phyloP scores from a whole-genome alignment of 2,888 invertebrate species.

The Drosophila seclusa region DNA sequence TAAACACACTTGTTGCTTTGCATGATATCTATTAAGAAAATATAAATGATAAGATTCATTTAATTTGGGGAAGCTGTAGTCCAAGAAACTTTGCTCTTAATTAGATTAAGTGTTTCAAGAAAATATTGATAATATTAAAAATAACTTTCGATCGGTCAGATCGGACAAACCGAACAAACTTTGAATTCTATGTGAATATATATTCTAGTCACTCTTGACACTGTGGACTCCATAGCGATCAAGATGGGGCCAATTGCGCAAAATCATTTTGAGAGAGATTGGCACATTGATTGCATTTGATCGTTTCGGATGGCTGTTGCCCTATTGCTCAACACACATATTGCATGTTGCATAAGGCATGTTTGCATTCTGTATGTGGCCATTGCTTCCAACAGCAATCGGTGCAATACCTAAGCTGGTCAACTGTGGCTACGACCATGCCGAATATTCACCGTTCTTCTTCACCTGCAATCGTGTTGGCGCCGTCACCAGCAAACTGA shows the following conservation, averaged over 20 bases:
- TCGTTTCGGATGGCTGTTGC: constrained; percentile 44
- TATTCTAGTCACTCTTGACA: not conserved
- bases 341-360: constrained; percentile 54
- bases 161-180: not conserved
- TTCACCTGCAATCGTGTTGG: constrained; percentile 56
- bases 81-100: too few relatives aligned
- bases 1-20: not conserved
- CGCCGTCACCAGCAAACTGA: constrained; percentile 26
- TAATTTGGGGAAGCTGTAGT: not conserved
- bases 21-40: not conserved
- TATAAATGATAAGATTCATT: not conserved
- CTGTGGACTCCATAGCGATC: constrained; percentile 3
- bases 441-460: constrained; percentile 65
- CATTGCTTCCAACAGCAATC: constrained; percentile 46
- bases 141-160: not conserved
- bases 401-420: constrained; percentile 57
- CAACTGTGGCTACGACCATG: constrained; percentile 46
- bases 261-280: constrained; percentile 43
- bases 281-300: constrained; percentile 61
- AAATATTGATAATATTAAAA: not conserved
- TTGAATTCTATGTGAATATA: not conserved
- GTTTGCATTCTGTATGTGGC: constrained; percentile 47
- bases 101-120: not conserved
- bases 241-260: constrained; percentile 39
- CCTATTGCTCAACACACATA: constrained; percentile 35